Conservation (phyloP, 2,797 vertebrate genomes). For the Centroberyx gerrardi region DNA sequence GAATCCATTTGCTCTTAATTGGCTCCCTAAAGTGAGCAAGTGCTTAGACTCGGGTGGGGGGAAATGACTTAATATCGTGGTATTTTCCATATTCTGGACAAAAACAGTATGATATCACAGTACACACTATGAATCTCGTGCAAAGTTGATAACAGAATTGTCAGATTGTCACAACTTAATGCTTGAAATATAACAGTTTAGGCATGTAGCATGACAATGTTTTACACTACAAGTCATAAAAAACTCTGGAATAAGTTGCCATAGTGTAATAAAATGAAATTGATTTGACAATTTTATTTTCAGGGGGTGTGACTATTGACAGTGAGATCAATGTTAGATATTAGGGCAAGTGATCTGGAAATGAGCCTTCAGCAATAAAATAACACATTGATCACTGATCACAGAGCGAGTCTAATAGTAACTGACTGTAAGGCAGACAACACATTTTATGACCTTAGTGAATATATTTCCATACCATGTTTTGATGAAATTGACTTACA, state of each 20-base stretch:
- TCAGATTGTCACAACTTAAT: not conserved
- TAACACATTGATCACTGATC: conserved; percentile 43
- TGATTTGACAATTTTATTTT: not conserved
- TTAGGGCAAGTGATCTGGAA: conserved; percentile 23
- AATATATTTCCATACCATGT: too few relatives aligned
- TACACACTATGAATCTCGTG: too few relatives aligned
- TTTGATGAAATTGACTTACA: too few relatives aligned
- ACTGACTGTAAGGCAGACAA: not conserved
- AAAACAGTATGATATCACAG: too few relatives aligned
- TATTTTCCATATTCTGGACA: not conserved
- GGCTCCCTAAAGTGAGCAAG: not conserved
- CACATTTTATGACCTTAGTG: too few relatives aligned
- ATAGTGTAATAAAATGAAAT: too few relatives aligned
- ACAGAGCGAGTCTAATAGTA: conserved; percentile 7
- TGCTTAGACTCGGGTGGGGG: not conserved
- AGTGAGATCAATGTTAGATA: conserved; percentile 13
- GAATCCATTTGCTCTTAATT: not conserved
- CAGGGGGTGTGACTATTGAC: not conserved
- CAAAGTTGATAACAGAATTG: not conserved
- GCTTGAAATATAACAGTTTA: not conserved
- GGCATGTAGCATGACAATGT: not conserved
- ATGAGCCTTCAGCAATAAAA: conserved; percentile 40
- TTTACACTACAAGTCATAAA: not conserved
- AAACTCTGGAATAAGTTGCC: not conserved
- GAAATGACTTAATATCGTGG: not conserved